Evolutionary conservation across 2,113 vertebrate species (phyloP).

Genomic region (Grammomys dolichurus): DNA sequence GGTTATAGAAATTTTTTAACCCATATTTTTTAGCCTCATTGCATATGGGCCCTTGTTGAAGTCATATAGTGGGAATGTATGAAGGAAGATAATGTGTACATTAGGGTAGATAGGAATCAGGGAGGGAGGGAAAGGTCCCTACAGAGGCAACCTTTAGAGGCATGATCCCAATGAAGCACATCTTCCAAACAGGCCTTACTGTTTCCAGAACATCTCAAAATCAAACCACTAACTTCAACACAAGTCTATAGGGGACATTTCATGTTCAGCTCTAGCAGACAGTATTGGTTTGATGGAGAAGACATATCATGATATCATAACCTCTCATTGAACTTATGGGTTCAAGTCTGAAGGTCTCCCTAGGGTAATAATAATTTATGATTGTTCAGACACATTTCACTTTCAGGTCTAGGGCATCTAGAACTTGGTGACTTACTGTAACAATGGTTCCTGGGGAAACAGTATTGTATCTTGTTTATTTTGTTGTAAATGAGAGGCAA

Average conservation of each 20-base stretch:
- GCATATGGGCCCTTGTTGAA: background rate
- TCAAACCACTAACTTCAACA: background rate
- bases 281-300: background rate
- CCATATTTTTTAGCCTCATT: background rate
- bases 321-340: background rate
- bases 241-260: background rate
- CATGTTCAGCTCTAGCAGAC: background rate
- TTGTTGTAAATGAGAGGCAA: background rate
- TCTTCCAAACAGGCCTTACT: background rate
- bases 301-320: background rate
- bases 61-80: background rate
- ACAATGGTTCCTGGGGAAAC: background rate
- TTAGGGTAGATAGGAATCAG: background rate
- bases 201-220: background rate
- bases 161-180: background rate
- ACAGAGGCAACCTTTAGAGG: background rate
- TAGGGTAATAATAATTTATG: background rate
- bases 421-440: background rate
- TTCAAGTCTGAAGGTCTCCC: background rate
- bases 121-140: background rate
- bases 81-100: background rate
- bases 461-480: conserved; percentile 14
- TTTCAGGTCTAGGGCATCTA: background rate
- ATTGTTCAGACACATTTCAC: background rate
- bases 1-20: background rate